These are phyloP conservation scores for Escarpia spicata DNA, from an alignment of 2,888 invertebrate species.

Conservation along the genomic window DNA sequence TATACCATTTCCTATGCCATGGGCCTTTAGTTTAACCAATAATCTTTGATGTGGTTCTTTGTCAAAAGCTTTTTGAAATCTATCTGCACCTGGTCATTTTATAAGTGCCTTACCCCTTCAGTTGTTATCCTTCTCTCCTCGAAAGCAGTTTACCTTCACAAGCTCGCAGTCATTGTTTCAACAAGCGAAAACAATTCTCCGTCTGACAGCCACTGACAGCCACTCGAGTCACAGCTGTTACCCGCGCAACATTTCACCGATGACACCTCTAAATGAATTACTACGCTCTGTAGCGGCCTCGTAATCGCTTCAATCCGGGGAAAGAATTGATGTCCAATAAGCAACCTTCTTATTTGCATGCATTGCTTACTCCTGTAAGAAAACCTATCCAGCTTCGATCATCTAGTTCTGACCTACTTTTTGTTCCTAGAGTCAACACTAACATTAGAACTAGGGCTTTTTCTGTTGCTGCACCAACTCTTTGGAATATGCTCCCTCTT, in stretches of 20 bases:
- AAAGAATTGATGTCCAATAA: not conserved
- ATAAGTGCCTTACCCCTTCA: not conserved
- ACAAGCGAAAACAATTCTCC: not conserved
- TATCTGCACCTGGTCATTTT: not conserved
- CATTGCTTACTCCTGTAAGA: too few species aligned
- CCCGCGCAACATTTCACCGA: not conserved
- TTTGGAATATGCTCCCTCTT: too few species aligned
- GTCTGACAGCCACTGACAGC: not conserved
- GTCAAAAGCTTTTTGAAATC: too few species aligned
- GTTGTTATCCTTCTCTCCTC: not conserved
- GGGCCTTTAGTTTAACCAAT: too few species aligned
- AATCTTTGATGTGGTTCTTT: too few species aligned
- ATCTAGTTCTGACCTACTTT: too few species aligned
- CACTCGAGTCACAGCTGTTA: not conserved
- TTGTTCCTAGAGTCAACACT: too few species aligned
- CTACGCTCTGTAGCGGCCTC: not conserved
- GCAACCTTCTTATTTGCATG: too few species aligned
- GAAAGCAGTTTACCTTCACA: not conserved
- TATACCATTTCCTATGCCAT: too few species aligned
- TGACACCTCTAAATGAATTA: conserved; percentile 2
- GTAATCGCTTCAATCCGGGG: not conserved
- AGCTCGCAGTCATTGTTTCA: not conserved
- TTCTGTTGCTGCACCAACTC: too few species aligned
- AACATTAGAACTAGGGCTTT: too few species aligned
- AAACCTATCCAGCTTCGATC: too few species aligned